These are phyloP conservation scores for Erithacus rubecula DNA, from an alignment of 2,797 vertebrate species.

Conservation along the genomic window DNA sequence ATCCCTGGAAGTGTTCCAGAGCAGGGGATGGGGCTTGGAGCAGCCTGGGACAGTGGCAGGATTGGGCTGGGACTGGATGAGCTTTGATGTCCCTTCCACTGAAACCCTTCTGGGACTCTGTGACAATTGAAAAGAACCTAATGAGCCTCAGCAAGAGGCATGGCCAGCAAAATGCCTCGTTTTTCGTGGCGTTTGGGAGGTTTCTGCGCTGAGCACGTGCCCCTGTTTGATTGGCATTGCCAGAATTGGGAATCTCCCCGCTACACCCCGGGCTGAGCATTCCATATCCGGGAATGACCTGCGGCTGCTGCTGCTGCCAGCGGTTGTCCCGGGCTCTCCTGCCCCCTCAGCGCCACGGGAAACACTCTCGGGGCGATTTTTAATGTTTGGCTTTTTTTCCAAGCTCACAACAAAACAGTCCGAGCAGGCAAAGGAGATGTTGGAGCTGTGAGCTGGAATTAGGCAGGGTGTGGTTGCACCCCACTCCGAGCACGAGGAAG, in stretches of 20 bases:
- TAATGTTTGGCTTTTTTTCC: rapidly evolving
- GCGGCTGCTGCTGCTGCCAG: not conserved
- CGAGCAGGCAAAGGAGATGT: rapidly evolving
- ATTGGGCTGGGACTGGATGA: not conserved
- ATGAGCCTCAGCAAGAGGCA: not conserved
- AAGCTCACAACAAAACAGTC: rapidly evolving
- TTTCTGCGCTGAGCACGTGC: not conserved
- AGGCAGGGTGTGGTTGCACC: not conserved
- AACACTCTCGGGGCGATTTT: rapidly evolving
- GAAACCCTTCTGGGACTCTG: not conserved
- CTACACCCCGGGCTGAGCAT: not conserved
- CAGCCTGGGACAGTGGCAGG: rapidly evolving
- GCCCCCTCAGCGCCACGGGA: rapidly evolving
- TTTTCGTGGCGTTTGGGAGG: not conserved
- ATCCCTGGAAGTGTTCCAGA: not conserved
- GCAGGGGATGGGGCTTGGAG: not conserved
- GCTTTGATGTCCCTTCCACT: rapidly evolving
- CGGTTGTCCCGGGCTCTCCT: not conserved
- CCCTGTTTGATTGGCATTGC: not conserved
- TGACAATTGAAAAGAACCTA: not conserved
- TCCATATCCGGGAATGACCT: rapidly evolving
- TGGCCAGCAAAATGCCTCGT: not conserved
- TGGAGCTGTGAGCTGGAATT: rapidly evolving
- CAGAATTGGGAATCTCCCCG: not conserved
- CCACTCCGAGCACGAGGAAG: not conserved